Evolutionary conservation across 2,113 vertebrate species (phyloP).

Genomic region (Tringa solitaria): DNA sequence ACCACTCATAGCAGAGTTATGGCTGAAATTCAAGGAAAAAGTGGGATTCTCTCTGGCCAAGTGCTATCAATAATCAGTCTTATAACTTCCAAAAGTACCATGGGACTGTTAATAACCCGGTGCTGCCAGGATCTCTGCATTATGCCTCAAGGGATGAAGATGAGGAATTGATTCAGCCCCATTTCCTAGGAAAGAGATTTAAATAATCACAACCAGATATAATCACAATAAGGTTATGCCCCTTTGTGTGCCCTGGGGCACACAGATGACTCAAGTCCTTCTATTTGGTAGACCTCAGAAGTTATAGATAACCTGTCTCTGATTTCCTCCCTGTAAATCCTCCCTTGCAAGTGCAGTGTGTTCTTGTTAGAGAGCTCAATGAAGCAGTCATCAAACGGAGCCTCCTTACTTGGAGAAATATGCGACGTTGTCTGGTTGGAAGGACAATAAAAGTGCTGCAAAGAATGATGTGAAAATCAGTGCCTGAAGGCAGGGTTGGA

Average conservation of each 20-base stretch:
- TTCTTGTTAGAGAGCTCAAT: not conserved
- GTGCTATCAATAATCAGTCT: not conserved
- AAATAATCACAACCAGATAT: slow-evolving; percentile 13
- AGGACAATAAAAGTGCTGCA: not conserved
- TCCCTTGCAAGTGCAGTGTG: not conserved
- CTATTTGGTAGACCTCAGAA: slow-evolving; percentile 16
- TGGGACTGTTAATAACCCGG: not conserved
- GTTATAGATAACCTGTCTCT: not conserved
- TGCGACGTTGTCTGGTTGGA: not conserved
- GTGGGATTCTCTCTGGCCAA: not conserved
- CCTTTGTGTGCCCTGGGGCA: not conserved
- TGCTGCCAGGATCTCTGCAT: not conserved
- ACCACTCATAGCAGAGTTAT: not conserved
- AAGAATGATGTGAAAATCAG: not conserved
- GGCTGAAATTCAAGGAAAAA: not conserved
- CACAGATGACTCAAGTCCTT: slow-evolving; percentile 26
- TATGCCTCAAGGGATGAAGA: slow-evolving; percentile 1
- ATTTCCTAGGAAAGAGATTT: not conserved
- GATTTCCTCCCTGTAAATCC: not conserved
- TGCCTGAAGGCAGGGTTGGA: not conserved
- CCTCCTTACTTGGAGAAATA: not conserved
- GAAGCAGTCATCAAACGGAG: not conserved
- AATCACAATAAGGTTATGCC: slow-evolving; percentile 7
- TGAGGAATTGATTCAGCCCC: not conserved
- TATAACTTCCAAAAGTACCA: not conserved